A percentile compares a stretch with the other conserved stretches of the same genome.
Conservation (phyloP, 2,113 vertebrate genomes). For the Neopipo cinnamomea region DNA sequence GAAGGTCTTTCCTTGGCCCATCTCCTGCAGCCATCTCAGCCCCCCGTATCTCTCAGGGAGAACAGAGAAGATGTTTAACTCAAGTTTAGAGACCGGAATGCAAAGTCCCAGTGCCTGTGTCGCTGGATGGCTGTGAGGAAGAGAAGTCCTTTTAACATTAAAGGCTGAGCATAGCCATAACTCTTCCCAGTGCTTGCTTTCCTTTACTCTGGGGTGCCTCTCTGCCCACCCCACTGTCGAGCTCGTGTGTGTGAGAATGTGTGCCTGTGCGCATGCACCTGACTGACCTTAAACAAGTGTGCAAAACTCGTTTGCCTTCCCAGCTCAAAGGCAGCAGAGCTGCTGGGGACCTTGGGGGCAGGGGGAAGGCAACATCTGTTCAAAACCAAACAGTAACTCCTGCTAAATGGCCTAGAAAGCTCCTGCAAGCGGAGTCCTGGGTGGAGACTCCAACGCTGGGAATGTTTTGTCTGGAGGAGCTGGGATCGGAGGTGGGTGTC, state of each 20-base stretch:
- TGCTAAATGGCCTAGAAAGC: conserved; percentile 85
- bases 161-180: neutral
- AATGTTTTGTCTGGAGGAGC: conserved; percentile 83
- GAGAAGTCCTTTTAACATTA: neutral
- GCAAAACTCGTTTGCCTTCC: conserved; percentile 63
- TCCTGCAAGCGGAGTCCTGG: conserved; percentile 69
- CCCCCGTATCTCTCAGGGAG: neutral
- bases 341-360: conserved; percentile 35
- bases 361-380: conserved; percentile 75
- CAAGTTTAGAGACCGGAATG: neutral
- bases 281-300: conserved; percentile 56
- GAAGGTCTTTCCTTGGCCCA: neutral
- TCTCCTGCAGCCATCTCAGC: neutral
- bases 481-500: conserved; percentile 74
- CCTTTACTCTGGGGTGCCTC: neutral
- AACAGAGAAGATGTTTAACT: neutral
- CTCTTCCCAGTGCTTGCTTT: neutral
- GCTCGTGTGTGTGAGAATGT: neutral
- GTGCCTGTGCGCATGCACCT: conserved; percentile 10
- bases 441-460: conserved; percentile 69
- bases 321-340: conserved; percentile 35
- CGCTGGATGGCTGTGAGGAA: neutral
- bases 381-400: conserved; percentile 80
- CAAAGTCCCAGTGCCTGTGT: neutral
- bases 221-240: neutral